phyloP scores from a whole-genome alignment of 1,140 invertebrate species.

The Brachionus plicatilis region DNA sequence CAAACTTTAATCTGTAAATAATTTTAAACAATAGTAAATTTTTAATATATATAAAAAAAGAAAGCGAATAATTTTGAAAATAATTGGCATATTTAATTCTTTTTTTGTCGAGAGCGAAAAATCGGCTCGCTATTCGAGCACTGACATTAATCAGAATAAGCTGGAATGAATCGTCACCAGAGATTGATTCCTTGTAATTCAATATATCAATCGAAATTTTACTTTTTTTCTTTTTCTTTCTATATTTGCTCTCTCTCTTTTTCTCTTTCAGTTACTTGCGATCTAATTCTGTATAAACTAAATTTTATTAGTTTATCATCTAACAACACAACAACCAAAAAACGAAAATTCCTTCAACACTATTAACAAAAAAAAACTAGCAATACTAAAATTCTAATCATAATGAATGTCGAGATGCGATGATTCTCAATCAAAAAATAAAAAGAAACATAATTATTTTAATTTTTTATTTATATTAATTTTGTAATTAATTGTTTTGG shows the following conservation, averaged over 20 bases:
- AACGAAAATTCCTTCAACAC: background rate
- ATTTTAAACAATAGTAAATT: constrained; percentile 13
- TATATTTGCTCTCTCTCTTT: background rate
- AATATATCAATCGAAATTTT: background rate
- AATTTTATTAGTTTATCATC: constrained; percentile 19
- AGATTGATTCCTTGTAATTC: background rate
- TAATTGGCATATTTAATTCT: background rate
- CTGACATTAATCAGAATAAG: background rate
- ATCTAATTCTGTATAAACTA: constrained; percentile 6
- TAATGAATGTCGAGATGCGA: constrained; percentile 37
- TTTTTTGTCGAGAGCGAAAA: background rate
- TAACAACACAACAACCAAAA: background rate
- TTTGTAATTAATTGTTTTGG: constrained; percentile 32
- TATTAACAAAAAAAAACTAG: constrained; percentile 9
- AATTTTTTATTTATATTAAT: constrained; percentile 17
- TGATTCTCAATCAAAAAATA: constrained; percentile 35
- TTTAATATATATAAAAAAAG: background rate
- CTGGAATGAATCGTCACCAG: background rate
- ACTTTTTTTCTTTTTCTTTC: background rate
- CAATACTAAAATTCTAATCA: constrained; percentile 28
- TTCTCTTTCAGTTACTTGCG: background rate
- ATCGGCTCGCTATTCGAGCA: background rate
- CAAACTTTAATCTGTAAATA: constrained; percentile 35
- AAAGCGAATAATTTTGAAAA: background rate
- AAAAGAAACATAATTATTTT: constrained; percentile 38